Evolutionary conservation across 2,888 invertebrate species (phyloP).

Genomic region (Eupithecia pulchellata): DNA sequence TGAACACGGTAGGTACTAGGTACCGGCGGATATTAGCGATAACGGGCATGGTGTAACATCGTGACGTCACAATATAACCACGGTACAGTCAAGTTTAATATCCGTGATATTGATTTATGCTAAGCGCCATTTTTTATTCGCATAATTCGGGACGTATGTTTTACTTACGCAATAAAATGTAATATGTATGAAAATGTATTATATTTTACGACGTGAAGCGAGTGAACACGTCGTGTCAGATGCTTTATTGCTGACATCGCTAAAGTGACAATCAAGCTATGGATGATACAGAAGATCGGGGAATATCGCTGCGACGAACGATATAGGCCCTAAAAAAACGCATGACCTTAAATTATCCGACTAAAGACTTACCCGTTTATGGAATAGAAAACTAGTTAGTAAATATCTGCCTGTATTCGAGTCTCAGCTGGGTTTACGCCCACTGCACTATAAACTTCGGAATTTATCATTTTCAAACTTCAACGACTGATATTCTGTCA

Average conservation of each 20-base stretch:
- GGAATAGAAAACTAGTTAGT: neutral
- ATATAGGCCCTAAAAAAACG: neutral
- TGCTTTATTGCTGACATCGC: constrained; percentile 20
- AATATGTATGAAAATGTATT: constrained; percentile 17
- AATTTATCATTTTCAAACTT: constrained; percentile 7
- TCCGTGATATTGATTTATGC: constrained; percentile 32
- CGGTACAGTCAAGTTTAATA: constrained; percentile 29
- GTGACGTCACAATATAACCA: constrained; percentile 30
- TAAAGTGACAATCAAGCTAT: constrained; percentile 11
- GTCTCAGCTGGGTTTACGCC: neutral
- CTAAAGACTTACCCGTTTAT: neutral
- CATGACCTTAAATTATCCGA: neutral
- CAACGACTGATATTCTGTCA: neutral
- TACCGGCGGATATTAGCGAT: constrained; percentile 27
- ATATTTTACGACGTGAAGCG: constrained; percentile 25
- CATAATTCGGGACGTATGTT: constrained; percentile 25
- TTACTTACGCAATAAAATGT: constrained; percentile 16
- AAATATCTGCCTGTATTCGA: neutral
- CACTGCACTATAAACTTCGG: constrained; percentile 2
- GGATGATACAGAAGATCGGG: constrained; percentile 4
- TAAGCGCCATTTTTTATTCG: constrained; percentile 24
- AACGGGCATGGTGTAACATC: constrained; percentile 27
- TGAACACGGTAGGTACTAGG: constrained; percentile 2
- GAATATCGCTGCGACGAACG: neutral
- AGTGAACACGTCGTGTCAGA: constrained; percentile 16